phyloP scores from a whole-genome alignment of 2,797 vertebrate species.

The Squalus acanthias region DNA sequence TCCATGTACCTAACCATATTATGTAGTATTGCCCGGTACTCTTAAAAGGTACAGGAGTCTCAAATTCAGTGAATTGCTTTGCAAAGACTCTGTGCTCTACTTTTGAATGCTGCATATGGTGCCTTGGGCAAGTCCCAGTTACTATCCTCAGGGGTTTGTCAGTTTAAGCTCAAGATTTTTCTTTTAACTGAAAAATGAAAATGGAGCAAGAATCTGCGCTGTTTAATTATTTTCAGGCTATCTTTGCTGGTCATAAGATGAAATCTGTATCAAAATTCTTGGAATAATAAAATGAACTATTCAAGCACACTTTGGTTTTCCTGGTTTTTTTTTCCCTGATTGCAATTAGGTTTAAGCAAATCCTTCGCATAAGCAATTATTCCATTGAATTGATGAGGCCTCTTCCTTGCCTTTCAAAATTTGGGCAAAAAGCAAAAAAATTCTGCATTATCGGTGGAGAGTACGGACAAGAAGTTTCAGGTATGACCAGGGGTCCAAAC shows the following conservation, averaged over 20 bases:
- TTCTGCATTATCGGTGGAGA: background rate
- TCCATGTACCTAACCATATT: conserved; percentile 38
- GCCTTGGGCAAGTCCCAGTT: conserved; percentile 31
- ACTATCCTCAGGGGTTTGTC: conserved; percentile 47
- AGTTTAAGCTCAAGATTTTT: conserved; percentile 46
- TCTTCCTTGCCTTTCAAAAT: too few relatives aligned
- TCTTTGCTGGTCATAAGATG: conserved; percentile 69
- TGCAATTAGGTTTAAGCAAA: background rate
- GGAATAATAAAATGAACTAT: conserved; percentile 4
- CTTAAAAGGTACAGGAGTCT: conserved; percentile 9
- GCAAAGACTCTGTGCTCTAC: conserved; percentile 13
- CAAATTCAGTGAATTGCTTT: background rate
- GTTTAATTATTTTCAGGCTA: conserved; percentile 15
- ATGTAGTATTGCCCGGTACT: background rate
- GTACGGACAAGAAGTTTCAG: background rate
- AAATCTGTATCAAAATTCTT: conserved; percentile 31
- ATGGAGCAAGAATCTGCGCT: background rate
- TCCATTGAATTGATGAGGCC: background rate
- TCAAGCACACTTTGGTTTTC: background rate
- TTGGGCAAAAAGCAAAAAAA: background rate
- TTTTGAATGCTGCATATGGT: conserved; percentile 39
- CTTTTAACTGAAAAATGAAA: conserved; percentile 45
- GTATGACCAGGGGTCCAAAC: background rate
- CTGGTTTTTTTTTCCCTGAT: background rate
- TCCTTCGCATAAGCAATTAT: background rate